These are phyloP conservation scores for Omphaloscelis lunosa DNA, from an alignment of 2,888 invertebrate genomes.

Conservation along the genomic window DNA sequence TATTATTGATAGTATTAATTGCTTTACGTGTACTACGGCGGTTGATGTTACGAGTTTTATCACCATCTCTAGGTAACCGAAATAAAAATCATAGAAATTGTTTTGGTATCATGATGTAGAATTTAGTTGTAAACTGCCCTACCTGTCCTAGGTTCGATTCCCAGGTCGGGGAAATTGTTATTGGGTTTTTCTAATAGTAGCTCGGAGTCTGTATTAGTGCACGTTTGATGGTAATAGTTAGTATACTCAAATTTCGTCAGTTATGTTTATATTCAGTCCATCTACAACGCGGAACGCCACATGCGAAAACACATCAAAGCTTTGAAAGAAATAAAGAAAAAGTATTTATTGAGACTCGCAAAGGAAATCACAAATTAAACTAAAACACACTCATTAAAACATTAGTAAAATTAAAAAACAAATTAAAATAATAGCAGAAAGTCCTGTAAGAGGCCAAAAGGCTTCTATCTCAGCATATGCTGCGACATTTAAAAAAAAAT, in stretches of 20 bases:
- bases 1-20: conserved; percentile 32
- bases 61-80: too few species aligned
- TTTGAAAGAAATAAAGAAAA: too few species aligned
- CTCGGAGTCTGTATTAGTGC: not conserved
- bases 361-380: too few species aligned
- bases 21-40: not conserved
- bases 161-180: not conserved
- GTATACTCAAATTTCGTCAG: not conserved
- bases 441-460: too few species aligned
- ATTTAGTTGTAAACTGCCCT: not conserved
- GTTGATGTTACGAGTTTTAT: not conserved
- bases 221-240: not conserved
- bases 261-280: not conserved
- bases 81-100: not conserved
- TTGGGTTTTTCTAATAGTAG: not conserved
- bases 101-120: not conserved
- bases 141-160: not conserved
- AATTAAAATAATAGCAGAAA: too few species aligned
- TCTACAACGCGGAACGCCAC: too few species aligned
- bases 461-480: too few species aligned
- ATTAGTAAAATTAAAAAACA: too few species aligned
- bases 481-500: too few species aligned
- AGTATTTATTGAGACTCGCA: too few species aligned
- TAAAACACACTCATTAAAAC: too few species aligned
- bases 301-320: too few species aligned